Conservation (phyloP, 1,140 invertebrate species). For the Colletes latitarsis region DNA sequence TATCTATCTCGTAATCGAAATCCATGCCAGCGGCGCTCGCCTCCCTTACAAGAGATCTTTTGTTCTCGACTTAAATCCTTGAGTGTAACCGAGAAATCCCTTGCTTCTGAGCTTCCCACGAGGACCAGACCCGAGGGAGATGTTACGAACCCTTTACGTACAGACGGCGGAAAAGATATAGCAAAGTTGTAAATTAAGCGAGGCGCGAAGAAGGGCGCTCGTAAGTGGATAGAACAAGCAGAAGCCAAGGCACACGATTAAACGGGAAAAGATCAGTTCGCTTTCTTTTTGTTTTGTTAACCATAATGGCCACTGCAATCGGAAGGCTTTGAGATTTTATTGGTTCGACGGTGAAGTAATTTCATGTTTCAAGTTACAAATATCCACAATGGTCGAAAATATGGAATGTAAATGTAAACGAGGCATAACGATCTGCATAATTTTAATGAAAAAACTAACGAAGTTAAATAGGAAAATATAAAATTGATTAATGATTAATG, state of each 20-base stretch:
- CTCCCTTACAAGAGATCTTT: slow-evolving; percentile 60
- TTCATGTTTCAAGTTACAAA: too few species aligned
- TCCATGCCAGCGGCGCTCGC: slow-evolving; percentile 48
- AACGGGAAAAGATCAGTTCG: not conserved
- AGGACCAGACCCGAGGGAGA: slow-evolving; percentile 35
- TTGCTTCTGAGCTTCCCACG: slow-evolving; percentile 18
- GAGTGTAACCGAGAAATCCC: slow-evolving; percentile 66
- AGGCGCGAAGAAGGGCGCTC: not conserved
- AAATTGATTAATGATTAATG: too few species aligned
- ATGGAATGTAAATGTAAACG: too few species aligned
- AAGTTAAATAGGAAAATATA: too few species aligned
- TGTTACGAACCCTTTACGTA: slow-evolving; percentile 50
- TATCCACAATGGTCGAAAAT: too few species aligned
- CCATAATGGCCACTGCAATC: not conserved
- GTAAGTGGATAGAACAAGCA: not conserved
- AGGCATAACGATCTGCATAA: too few species aligned
- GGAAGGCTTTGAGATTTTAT: not conserved
- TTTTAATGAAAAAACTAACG: too few species aligned
- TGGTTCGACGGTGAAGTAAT: too few species aligned
- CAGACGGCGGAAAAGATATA: not conserved
- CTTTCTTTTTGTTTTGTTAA: not conserved
- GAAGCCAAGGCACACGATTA: not conserved
- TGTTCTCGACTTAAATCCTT: slow-evolving; percentile 69
- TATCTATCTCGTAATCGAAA: slow-evolving; percentile 68
- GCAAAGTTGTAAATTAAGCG: slow-evolving; percentile 8